Evolutionary conservation across 2,888 invertebrate species (phyloP).

Genomic region (Aleiodes testaceus): DNA sequence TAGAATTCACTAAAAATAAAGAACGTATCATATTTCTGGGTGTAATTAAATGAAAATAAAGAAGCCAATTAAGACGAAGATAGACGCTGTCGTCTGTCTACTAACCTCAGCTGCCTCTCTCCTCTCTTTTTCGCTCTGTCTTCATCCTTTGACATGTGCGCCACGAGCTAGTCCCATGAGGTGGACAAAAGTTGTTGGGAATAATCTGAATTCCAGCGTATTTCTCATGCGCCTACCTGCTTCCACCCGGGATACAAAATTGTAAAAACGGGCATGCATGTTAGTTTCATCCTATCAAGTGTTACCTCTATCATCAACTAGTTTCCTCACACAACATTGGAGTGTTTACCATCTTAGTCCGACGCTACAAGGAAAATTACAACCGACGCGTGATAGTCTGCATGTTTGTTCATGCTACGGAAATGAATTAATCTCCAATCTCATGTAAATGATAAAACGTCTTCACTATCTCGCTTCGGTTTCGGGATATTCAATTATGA

Average conservation of each 20-base stretch:
- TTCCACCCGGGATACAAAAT: conserved; percentile 29
- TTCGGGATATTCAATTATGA: too few relatives aligned
- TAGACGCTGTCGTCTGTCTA: not conserved
- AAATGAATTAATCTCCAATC: too few relatives aligned
- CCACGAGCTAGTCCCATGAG: conserved; percentile 47
- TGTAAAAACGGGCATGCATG: not conserved
- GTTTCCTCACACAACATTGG: too few relatives aligned
- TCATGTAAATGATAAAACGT: too few relatives aligned
- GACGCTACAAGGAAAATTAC: too few relatives aligned
- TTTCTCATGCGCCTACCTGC: conserved; percentile 49
- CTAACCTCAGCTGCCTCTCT: not conserved
- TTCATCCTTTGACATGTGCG: conserved; percentile 36
- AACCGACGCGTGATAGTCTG: too few relatives aligned
- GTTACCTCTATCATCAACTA: too few relatives aligned
- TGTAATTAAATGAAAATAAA: too few relatives aligned
- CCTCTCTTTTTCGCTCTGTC: conserved; percentile 6
- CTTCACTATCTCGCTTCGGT: too few relatives aligned
- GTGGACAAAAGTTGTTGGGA: conserved; percentile 51
- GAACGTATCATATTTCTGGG: not conserved
- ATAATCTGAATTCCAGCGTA: conserved; percentile 53
- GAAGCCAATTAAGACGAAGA: too few relatives aligned
- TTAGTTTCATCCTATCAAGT: not conserved
- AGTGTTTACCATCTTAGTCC: too few relatives aligned
- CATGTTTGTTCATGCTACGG: too few relatives aligned
- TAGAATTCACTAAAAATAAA: conserved; percentile 6